phyloP scores from a whole-genome alignment of 2,113 vertebrate species.

The Herpetotheres cachinnans region DNA sequence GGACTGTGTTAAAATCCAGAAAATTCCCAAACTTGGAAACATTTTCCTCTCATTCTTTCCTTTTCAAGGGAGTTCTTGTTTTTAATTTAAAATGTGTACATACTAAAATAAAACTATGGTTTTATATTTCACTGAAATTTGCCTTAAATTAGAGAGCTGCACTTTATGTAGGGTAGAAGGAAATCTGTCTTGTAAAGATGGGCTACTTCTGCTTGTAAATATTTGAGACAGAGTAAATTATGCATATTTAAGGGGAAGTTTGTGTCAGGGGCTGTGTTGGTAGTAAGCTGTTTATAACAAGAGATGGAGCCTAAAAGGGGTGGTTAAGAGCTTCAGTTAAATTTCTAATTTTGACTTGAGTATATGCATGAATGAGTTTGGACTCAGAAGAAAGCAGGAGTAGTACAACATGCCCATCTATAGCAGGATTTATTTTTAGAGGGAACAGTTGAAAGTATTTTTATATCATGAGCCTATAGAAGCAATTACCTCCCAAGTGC shows the following conservation, averaged over 20 bases:
- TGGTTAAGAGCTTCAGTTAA: neutral
- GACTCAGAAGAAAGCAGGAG: neutral
- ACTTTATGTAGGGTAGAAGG: constrained; percentile 78
- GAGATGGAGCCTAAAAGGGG: neutral
- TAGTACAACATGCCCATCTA: neutral
- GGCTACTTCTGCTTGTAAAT: constrained; percentile 75
- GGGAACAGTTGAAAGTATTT: neutral
- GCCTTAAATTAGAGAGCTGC: constrained; percentile 83
- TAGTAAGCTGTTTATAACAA: neutral
- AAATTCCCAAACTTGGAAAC: constrained; percentile 24
- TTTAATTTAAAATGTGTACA: constrained; percentile 74
- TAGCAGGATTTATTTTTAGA: constrained; percentile 4
- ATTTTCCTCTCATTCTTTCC: constrained; percentile 51
- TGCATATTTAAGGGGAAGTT: constrained; percentile 56
- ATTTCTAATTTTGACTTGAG: neutral
- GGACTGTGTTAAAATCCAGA: constrained; percentile 34
- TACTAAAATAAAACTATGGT: constrained; percentile 70
- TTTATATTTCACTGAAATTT: constrained; percentile 82
- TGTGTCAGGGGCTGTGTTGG: constrained; percentile 7
- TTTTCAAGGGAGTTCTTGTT: constrained; percentile 44
- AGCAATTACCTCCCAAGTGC: neutral
- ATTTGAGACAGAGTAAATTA: constrained; percentile 68
- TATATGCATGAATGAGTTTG: neutral
- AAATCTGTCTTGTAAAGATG: constrained; percentile 69
- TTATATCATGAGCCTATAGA: constrained; percentile 17